Percentiles rank a stretch among this genome's conserved stretches.
These are phyloP conservation scores for Baryphthengus martii DNA, from an alignment of 2,113 vertebrate species.

Conservation along the genomic window DNA sequence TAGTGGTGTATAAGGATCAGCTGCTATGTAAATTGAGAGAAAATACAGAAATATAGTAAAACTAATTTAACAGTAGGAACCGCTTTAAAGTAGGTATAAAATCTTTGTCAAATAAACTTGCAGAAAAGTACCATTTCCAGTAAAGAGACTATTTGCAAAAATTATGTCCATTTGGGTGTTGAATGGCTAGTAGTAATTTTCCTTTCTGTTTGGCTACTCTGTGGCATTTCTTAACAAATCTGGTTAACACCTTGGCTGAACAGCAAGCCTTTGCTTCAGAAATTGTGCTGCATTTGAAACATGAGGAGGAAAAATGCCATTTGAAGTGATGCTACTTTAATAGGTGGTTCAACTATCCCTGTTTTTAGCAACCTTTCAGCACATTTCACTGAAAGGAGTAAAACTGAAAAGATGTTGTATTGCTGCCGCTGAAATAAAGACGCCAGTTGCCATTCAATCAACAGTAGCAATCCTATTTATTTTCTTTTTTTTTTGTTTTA, in stretches of 20 bases:
- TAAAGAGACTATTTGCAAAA: neutral
- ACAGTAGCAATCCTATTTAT: neutral
- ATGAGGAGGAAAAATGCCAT: neutral
- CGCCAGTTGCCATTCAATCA: constrained; percentile 26
- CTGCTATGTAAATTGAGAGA: neutral
- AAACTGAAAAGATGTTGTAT: neutral
- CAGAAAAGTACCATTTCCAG: neutral
- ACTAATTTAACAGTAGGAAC: neutral
- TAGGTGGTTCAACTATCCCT: neutral
- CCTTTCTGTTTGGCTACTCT: neutral
- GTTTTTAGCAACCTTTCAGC: neutral
- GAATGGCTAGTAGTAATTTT: neutral
- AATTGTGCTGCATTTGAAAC: neutral
- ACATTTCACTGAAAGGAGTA: neutral
- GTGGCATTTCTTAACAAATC: neutral
- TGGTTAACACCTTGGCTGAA: neutral
- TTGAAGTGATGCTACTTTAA: neutral
- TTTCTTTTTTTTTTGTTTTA: constrained; percentile 10
- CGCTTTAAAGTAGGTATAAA: neutral
- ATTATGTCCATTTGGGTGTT: neutral
- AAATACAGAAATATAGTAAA: neutral
- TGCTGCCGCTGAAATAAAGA: constrained; percentile 48
- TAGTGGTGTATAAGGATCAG: neutral
- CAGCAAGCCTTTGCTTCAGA: neutral
- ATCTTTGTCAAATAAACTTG: neutral